Percentiles rank a stretch among this genome's conserved stretches.
Evolutionary conservation across 2,888 invertebrate species (phyloP).

Genomic region (Noctua comes): DNA sequence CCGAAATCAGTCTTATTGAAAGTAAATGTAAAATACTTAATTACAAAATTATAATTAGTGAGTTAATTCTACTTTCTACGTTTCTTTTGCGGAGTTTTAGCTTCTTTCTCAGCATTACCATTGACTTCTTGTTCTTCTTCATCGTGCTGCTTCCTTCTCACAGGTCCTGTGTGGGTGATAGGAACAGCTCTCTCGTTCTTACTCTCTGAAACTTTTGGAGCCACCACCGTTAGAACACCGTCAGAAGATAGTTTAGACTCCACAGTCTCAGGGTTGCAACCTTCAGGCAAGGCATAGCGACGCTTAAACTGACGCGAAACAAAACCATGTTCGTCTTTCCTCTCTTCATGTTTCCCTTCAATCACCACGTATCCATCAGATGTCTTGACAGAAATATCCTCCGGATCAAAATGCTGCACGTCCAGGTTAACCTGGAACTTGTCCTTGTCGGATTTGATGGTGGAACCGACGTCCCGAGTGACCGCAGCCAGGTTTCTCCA

Average conservation of each 20-base stretch:
- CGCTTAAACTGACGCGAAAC: conserved; percentile 94
- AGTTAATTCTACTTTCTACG: conserved; percentile 68
- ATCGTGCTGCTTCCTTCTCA: conserved; percentile 85
- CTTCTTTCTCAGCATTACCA: conserved; percentile 62
- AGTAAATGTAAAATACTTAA: not conserved
- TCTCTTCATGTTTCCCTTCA: conserved; percentile 95
- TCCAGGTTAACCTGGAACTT: conserved; percentile 93
- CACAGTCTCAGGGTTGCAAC: conserved; percentile 92
- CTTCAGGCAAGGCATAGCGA: conserved; percentile 93
- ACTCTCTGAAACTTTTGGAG: conserved; percentile 83
- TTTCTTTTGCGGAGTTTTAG: conserved; percentile 83
- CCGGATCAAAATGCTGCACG: conserved; percentile 94
- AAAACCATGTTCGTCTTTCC: conserved; percentile 93
- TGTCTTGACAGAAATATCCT: conserved; percentile 94
- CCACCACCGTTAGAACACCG: conserved; percentile 93
- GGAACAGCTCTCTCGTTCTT: conserved; percentile 89
- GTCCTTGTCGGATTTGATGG: conserved; percentile 89
- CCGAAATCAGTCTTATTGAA: conserved; percentile 62
- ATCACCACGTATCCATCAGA: conserved; percentile 92
- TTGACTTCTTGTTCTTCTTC: conserved; percentile 71
- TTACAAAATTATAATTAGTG: not conserved
- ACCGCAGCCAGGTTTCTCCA: conserved; percentile 84
- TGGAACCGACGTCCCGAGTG: conserved; percentile 88
- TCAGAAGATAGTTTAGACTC: conserved; percentile 94
- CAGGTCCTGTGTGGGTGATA: conserved; percentile 91